Evolutionary conservation across 2,797 vertebrate genomes (phyloP).

Genomic region (Tragelaphus eurycerus): DNA sequence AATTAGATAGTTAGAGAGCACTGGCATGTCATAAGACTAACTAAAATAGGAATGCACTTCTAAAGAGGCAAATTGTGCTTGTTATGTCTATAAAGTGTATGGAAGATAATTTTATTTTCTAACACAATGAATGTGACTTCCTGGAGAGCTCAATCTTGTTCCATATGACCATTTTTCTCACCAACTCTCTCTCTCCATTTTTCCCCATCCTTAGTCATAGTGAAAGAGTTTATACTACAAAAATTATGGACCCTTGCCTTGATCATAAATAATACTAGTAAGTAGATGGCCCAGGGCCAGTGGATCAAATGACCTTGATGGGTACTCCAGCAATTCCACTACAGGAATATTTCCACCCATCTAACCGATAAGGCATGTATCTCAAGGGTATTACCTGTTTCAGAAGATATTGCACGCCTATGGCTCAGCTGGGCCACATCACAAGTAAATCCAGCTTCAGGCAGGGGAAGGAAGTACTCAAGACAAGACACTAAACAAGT

Average conservation of each 20-base stretch:
- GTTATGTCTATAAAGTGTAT: not conserved
- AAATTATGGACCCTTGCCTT: not conserved
- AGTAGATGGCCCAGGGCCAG: not conserved
- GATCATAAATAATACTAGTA: not conserved
- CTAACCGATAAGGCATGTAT: not conserved
- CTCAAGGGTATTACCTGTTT: not conserved
- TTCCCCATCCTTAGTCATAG: not conserved
- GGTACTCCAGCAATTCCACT: not conserved
- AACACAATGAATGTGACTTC: not conserved
- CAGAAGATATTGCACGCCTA: not conserved
- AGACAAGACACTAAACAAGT: not conserved
- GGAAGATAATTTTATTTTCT: slow-evolving; percentile 5
- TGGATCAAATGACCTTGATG: not conserved
- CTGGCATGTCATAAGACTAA: not conserved
- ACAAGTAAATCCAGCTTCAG: not conserved
- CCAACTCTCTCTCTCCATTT: not conserved
- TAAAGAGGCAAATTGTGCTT: not conserved
- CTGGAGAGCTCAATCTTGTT: not conserved
- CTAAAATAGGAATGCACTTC: not conserved
- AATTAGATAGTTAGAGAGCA: not conserved
- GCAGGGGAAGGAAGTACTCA: not conserved
- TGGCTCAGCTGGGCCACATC: not conserved
- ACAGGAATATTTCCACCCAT: not conserved
- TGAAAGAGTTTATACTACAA: not conserved
- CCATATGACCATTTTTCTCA: not conserved